Conservation (phyloP, 2,797 vertebrate species). For the Sardinella longiceps region DNA sequence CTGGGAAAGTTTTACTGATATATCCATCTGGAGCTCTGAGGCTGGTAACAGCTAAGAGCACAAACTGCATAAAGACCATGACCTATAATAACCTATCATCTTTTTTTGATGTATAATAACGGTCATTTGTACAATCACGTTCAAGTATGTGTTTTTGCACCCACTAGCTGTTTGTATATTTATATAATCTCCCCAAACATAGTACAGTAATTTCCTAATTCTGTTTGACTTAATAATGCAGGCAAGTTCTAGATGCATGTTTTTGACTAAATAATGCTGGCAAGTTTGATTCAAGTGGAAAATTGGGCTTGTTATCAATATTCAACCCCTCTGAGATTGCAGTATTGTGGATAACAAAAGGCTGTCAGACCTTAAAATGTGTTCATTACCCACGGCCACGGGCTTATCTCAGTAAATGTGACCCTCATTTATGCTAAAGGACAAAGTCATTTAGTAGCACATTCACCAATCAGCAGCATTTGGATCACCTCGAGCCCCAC, state of each 20-base stretch:
- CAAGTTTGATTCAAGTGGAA: not conserved
- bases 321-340: not conserved
- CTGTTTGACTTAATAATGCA: too few species aligned
- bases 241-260: not conserved
- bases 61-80: not conserved
- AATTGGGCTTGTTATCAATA: not conserved
- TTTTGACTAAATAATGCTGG: not conserved
- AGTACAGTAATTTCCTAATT: too few species aligned
- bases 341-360: not conserved
- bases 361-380: slow-evolving; percentile 7
- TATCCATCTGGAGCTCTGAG: not conserved
- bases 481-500: not conserved
- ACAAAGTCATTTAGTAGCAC: not conserved
- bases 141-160: not conserved
- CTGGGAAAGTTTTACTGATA: not conserved
- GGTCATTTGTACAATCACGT: not conserved
- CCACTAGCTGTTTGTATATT: not conserved
- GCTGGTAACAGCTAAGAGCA: not conserved
- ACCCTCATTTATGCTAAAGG: not conserved
- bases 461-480: not conserved
- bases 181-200: not conserved
- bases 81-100: not conserved
- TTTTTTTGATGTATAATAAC: too few species aligned
- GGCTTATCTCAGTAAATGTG: not conserved
- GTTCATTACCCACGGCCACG: not conserved